These are phyloP conservation scores for Tupiocoris notatus DNA, from an alignment of 2,888 invertebrate species.

Conservation along the genomic window DNA sequence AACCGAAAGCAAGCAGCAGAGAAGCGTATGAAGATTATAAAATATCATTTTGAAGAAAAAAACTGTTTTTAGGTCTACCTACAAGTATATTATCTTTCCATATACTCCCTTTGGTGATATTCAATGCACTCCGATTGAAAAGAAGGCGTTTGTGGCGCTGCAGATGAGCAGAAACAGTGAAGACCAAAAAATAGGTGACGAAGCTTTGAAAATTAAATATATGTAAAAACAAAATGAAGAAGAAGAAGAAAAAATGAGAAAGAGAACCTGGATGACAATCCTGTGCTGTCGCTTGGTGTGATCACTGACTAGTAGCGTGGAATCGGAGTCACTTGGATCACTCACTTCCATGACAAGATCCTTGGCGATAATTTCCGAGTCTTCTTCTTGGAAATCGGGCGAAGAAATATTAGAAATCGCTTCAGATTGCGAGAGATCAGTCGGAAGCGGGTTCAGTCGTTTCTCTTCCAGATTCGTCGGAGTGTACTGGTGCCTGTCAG, in stretches of 20 bases:
- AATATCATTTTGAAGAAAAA: too few relatives aligned
- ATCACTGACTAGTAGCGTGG: slow-evolving; percentile 75
- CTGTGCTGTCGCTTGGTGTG: slow-evolving; percentile 57
- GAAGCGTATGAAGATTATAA: too few relatives aligned
- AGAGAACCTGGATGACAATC: slow-evolving; percentile 71
- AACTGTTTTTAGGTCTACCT: too few relatives aligned
- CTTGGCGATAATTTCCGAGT: slow-evolving; percentile 73
- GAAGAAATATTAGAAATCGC: slow-evolving; percentile 86
- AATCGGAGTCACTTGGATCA: slow-evolving; percentile 86
- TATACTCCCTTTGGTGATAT: too few relatives aligned
- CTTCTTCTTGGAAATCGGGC: slow-evolving; percentile 85
- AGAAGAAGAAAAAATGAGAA: slow-evolving; percentile 21
- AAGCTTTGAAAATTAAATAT: slow-evolving; percentile 9
- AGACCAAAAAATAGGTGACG: background rate
- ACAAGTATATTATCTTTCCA: too few relatives aligned
- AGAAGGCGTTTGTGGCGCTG: too few relatives aligned
- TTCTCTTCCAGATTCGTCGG: slow-evolving; percentile 50
- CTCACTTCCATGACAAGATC: slow-evolving; percentile 82
- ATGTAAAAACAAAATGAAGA: too few relatives aligned
- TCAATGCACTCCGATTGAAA: too few relatives aligned
- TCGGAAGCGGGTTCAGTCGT: slow-evolving; percentile 60
- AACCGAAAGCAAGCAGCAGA: too few relatives aligned
- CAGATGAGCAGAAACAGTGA: background rate
- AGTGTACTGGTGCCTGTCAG: background rate
- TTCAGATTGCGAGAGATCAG: slow-evolving; percentile 71